Conservation (phyloP, 2,113 vertebrate genomes). For the Seriola quinqueradiata region DNA sequence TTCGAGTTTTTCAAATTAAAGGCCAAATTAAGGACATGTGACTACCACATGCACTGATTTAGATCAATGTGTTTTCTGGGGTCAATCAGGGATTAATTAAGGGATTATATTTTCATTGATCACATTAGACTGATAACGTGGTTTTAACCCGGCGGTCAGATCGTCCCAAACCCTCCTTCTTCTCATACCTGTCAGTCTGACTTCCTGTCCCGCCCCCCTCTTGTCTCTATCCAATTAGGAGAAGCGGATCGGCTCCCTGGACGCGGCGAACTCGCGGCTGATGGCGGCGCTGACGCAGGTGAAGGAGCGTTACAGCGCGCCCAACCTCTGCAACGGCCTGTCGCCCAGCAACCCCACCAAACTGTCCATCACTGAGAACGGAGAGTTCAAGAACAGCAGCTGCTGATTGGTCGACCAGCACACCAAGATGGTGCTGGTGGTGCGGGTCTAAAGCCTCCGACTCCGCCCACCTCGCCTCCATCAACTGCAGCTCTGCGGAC, state of each 20-base stretch:
- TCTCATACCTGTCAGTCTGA: not conserved
- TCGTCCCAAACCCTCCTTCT: not conserved
- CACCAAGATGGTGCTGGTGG: not conserved
- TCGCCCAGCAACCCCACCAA: conserved; percentile 95
- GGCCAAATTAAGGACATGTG: too few species aligned
- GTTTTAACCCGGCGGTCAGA: conserved; percentile 30
- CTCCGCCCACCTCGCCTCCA: conserved; percentile 3
- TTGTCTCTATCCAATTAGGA: conserved; percentile 86
- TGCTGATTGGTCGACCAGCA: conserved; percentile 84
- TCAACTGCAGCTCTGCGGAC: not conserved
- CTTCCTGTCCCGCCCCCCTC: conserved; percentile 22
- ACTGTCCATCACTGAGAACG: conserved; percentile 98
- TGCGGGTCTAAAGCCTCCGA: conserved; percentile 55
- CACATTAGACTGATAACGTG: conserved; percentile 1
- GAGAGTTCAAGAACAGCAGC: conserved; percentile 99
- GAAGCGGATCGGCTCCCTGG: conserved; percentile 94
- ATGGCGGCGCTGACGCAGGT: conserved; percentile 96
- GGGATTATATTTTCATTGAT: not conserved
- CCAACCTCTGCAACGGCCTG: conserved; percentile 91
- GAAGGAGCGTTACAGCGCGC: conserved; percentile 94
- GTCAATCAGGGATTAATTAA: not conserved
- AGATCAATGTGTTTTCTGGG: too few species aligned
- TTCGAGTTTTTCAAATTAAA: too few species aligned
- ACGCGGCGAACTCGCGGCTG: conserved; percentile 93
- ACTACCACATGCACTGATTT: too few species aligned